Conservation (phyloP, 2,888 invertebrate genomes). For the Papilio gigon region DNA sequence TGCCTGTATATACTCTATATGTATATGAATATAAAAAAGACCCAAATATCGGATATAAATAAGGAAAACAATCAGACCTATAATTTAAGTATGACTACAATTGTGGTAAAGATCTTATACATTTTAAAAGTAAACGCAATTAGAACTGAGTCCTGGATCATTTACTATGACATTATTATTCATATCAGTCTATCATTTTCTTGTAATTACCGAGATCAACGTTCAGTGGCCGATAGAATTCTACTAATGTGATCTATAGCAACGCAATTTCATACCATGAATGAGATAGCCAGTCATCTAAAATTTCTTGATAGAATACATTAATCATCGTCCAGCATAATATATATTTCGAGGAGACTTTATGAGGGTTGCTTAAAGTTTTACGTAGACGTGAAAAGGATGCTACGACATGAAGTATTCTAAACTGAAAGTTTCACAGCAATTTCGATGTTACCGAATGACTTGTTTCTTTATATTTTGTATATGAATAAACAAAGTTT, state of each 20-base stretch:
- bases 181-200: background rate
- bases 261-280: background rate
- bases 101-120: no score
- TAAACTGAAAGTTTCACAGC: constrained; percentile 2
- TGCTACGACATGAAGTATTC: background rate
- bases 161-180: background rate
- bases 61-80: no score
- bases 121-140: no score
- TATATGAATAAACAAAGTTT: background rate
- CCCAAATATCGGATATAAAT: no score
- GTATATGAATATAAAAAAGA: no score
- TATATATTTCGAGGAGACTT: constrained; percentile 10
- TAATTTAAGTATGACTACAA: no score
- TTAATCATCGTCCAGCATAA: constrained; percentile 13
- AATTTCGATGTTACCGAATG: background rate
- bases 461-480: background rate
- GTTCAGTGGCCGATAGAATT: background rate
- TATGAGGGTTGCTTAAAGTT: background rate
- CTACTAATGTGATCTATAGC: background rate
- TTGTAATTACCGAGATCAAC: background rate
- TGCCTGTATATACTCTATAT: no score
- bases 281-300: constrained; percentile 14
- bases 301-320: constrained; percentile 15
- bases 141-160: background rate
- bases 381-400: constrained; percentile 14